A percentile compares a stretch with the other conserved stretches of the same genome.
These are phyloP conservation scores for Rhopalosiphum nymphaeae DNA, from an alignment of 2,888 invertebrate genomes.

Conservation along the genomic window DNA sequence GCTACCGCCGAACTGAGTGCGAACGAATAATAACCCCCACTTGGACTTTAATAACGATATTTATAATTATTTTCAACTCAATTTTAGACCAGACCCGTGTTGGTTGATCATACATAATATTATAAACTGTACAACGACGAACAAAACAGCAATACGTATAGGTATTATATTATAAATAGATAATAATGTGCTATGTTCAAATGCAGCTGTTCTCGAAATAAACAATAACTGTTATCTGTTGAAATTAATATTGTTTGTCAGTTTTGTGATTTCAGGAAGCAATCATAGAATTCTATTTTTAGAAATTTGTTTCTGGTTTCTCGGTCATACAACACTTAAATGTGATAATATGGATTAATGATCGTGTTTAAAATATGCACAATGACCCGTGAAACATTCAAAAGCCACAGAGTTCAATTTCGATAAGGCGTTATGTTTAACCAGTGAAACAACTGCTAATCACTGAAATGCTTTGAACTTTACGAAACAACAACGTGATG, in stretches of 20 bases:
- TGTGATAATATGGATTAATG: background rate
- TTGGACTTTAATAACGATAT: too few relatives aligned
- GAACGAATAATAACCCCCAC: too few relatives aligned
- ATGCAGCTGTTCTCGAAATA: background rate
- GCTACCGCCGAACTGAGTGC: background rate
- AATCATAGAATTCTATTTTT: background rate
- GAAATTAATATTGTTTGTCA: background rate
- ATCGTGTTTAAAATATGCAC: background rate
- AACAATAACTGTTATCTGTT: too few relatives aligned
- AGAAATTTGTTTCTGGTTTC: background rate
- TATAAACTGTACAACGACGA: too few relatives aligned
- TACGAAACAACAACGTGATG: background rate
- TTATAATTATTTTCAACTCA: too few relatives aligned
- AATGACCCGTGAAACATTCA: background rate
- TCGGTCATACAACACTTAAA: background rate
- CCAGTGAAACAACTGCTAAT: background rate
- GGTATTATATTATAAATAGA: background rate
- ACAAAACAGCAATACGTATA: too few relatives aligned
- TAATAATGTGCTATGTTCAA: background rate
- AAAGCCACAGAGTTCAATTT: background rate
- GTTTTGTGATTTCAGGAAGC: background rate
- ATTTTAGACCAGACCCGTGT: too few relatives aligned
- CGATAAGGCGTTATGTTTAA: background rate
- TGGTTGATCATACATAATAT: too few relatives aligned
- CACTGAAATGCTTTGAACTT: background rate